A percentile compares a stretch with the other conserved stretches of the same genome.
Conservation (phyloP, 2,113 vertebrate species). For the Oncorhynchus nerka region DNA sequence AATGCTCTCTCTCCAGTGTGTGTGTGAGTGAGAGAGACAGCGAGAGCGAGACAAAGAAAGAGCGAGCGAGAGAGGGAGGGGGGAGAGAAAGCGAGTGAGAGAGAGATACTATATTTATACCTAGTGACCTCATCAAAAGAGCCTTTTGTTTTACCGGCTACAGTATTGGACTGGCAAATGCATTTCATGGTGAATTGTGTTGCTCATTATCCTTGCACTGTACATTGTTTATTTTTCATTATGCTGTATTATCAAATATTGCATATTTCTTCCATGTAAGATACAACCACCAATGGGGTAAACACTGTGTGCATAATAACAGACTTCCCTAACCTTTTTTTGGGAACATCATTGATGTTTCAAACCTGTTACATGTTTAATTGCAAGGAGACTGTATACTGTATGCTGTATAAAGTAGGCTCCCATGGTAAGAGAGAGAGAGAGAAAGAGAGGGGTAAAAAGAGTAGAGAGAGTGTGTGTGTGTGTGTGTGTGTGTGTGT, state of each 20-base stretch:
- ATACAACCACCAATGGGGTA: slow-evolving; percentile 1
- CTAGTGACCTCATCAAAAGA: no score
- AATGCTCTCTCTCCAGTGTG: no score
- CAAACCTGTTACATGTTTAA: slow-evolving; percentile 30
- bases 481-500: slow-evolving; percentile 5
- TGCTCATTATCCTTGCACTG: no score
- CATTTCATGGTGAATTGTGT: no score
- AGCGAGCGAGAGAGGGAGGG: neutral
- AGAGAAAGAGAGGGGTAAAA: no score
- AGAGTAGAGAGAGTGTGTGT: neutral
- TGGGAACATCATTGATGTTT: neutral
- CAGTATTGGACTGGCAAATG: no score
- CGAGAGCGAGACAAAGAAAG: neutral
- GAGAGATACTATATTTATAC: no score
- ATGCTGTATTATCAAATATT: neutral
- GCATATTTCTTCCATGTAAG: neutral
- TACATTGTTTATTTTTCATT: neutral
- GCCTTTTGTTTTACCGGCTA: no score
- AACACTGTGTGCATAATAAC: no score
- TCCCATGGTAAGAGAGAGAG: neutral
- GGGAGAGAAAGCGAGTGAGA: slow-evolving; percentile 1
- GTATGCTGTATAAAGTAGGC: neutral
- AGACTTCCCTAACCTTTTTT: no score
- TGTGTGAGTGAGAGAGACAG: neutral
- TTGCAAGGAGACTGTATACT: slow-evolving; percentile 11